Evolutionary conservation across 2,888 invertebrate species (phyloP), one percentile per base, ranked within the genome.

Genomic region (Bellardia bayeri): DNA sequence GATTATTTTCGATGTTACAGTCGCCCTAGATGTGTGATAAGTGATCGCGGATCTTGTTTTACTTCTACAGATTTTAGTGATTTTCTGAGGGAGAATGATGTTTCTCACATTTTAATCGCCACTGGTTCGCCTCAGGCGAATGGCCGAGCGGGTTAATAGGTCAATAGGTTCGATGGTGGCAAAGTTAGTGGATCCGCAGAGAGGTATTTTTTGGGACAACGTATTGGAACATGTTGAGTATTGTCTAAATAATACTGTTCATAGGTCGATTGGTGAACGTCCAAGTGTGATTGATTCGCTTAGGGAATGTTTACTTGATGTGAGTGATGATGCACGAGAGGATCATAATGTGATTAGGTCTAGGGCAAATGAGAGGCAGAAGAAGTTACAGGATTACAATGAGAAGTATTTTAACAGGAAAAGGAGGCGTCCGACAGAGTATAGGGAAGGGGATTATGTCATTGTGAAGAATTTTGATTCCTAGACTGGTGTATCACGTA

Each of bases 121-220:
- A 79, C 74, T n/a, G 72, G 78, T 33, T 84, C 84, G 14, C 78
- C 84, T 7, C 85, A 82, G 71, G 85, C 88, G 6, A 87, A 87
- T 54, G 87, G 86, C 0, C 86, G 85, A 51, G 4, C 2, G 33
- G 33, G 33, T 33, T 2, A 33, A 33, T 4, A 33, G 88, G 37
- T 64, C 45, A 2, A 72, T 85, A 66, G 72, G 81, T 1, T 72
- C 82, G 13, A 81, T 87, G 84, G 58, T 82, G 64, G 86, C 71
- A 3, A 88, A 85, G 40, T 56, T 85, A 30, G 78, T 63, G 7
- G n/a, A 61, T 51, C 56, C 80, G 0, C 56, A 80, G 13, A 40
- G 42, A 9, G 51, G 51, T 8, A 58, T 83, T n/a, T 51, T 66
- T 63, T 84, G 83, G 76, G 81, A 85, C 23, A 33, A 5, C 3